Evolutionary conservation across 2,888 invertebrate species (phyloP), one percentile per base, ranked within the genome.

Genomic region (Ophion costatus): DNA sequence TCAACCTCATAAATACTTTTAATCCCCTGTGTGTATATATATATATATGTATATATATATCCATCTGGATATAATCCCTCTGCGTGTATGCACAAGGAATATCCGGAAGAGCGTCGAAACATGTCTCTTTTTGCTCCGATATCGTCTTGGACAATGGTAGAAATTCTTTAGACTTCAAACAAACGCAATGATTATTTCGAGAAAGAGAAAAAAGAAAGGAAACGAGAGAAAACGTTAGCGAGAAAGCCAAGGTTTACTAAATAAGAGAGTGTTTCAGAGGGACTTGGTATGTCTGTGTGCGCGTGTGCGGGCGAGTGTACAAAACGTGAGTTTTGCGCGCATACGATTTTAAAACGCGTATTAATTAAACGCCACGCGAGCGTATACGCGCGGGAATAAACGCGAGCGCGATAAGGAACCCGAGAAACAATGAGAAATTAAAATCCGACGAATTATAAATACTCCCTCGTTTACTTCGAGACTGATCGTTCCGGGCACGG

Each of bases 121-220:
- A 61, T 61, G 64, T 71, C 11, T 76, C 10, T 59, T 85, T 82
- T 57, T 61, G 33, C 69, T 69, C 51, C 75, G 74, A 75, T 80
- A 29, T 66, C 61, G 70, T 20, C 17, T 51, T 79, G 90, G 88
- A 92, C 93, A 92, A 93, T 92, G 91, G 87, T 81, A 86, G 90
- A 90, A 91, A 92, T 93, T 92, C 92, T 91, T 91, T 85, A 85
- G 84, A 85, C 84, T 88, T 87, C 90, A 92, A 85, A 93, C 92
- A 92, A 92, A 91, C 89, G 87, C 83, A 80, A 80, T 86, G 80
- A 83, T 86, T 88, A 85, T 85, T 84, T 78, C 45, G 59, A 82
- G 80, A 80, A 70, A 57, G 61, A 42, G 14, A 66, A 38, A 56
- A 80, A 29, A 51, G 33, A 69, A 10, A 67, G 59, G 11, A 42